Percentiles rank a stretch among this genome's conserved stretches.
phyloP scores from a whole-genome alignment of 2,797 vertebrate species.

The Tokudaia muenninki region DNA sequence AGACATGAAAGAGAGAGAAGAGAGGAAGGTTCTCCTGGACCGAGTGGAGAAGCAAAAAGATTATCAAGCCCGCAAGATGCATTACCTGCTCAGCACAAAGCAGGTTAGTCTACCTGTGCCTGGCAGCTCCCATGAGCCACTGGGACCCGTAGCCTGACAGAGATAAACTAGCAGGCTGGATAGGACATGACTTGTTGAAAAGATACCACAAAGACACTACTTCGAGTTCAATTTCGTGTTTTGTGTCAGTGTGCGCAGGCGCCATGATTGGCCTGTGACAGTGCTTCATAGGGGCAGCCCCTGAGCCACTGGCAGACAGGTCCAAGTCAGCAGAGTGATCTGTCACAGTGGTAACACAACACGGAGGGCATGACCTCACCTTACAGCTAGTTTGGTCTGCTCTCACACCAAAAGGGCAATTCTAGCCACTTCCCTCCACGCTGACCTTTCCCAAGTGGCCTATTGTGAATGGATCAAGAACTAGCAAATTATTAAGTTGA shows the following conservation, averaged over 20 bases:
- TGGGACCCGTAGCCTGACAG: conserved; percentile 87
- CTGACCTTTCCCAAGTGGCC: conserved; percentile 73
- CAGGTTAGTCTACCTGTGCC: conserved; percentile 91
- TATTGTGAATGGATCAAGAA: conserved; percentile 83
- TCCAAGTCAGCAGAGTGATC: conserved; percentile 85
- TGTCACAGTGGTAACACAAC: conserved; percentile 83
- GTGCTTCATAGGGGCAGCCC: conserved; percentile 82
- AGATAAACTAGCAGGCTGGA: conserved; percentile 90
- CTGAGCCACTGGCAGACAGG: conserved; percentile 81
- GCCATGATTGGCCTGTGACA: conserved; percentile 84
- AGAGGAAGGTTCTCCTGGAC: conserved; percentile 87
- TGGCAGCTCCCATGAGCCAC: conserved; percentile 88
- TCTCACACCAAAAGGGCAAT: not conserved
- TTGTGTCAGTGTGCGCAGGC: conserved; percentile 85
- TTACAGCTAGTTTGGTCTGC: not conserved
- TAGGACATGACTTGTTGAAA: conserved; percentile 91
- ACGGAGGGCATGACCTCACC: conserved; percentile 85
- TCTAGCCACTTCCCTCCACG: not conserved
- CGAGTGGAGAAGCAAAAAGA: conserved; percentile 90
- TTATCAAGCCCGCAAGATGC: conserved; percentile 92
- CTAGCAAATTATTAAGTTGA: conserved; percentile 83
- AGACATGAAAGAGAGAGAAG: conserved; percentile 90
- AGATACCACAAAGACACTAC: conserved; percentile 89
- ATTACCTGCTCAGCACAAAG: conserved; percentile 96
- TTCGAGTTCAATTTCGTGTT: conserved; percentile 88